These are phyloP conservation scores for Electrophaes corylata DNA, from an alignment of 2,888 invertebrate species.

Conservation along the genomic window DNA sequence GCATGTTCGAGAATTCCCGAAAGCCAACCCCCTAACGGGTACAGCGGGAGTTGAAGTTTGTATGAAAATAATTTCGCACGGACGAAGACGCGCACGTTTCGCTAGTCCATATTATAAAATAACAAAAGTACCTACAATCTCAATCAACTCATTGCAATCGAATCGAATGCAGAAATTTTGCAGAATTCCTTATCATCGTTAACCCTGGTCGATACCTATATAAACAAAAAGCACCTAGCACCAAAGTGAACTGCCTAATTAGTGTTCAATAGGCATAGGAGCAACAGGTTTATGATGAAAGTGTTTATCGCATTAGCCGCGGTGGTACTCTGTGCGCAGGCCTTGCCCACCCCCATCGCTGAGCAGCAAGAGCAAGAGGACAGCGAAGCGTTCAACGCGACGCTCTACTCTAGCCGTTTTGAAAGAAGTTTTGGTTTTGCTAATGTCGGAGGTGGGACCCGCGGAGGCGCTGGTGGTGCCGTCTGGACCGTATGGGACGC, in stretches of 20 bases:
- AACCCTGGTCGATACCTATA: not conserved
- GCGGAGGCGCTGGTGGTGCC: slow-evolving; percentile 33
- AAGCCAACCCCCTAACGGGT: too few species aligned
- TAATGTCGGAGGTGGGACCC: slow-evolving; percentile 24
- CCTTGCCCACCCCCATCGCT: slow-evolving; percentile 12
- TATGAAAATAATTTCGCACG: too few species aligned
- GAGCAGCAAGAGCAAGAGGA: not conserved
- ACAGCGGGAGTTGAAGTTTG: too few species aligned
- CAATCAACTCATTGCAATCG: not conserved
- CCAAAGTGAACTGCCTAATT: not conserved
- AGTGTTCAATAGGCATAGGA: not conserved
- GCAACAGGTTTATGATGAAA: slow-evolving; percentile 17
- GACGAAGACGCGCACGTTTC: too few species aligned
- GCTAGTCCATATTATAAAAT: too few species aligned
- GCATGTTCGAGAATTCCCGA: too few species aligned
- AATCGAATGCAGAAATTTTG: too few species aligned
- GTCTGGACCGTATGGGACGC: slow-evolving; percentile 30
- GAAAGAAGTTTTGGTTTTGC: slow-evolving; percentile 18
- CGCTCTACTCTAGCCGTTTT: slow-evolving; percentile 3
- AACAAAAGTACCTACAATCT: too few species aligned
- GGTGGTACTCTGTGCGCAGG: slow-evolving; percentile 16
- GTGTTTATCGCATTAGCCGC: slow-evolving; percentile 17
- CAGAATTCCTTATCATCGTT: slow-evolving; percentile 4
- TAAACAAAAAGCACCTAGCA: not conserved
- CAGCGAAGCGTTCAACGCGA: slow-evolving; percentile 5